These are phyloP conservation scores for Scarus forsteni DNA, from an alignment of 2,797 vertebrate species.

Conservation along the genomic window DNA sequence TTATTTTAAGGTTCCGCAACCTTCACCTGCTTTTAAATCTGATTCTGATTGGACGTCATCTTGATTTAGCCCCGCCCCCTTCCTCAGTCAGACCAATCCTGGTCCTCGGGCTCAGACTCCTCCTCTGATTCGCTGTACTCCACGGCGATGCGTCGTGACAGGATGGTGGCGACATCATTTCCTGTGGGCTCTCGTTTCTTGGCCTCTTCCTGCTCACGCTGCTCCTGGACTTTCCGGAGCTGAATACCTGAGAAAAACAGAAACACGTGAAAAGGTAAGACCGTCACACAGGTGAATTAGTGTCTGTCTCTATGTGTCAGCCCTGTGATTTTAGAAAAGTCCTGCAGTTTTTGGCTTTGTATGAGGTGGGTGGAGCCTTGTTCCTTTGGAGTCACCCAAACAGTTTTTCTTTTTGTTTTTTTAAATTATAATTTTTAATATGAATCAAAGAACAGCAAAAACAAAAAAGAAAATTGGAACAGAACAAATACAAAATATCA, in stretches of 20 bases:
- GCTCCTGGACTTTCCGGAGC: constrained; percentile 91
- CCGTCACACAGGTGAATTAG: no score
- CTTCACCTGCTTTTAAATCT: background rate
- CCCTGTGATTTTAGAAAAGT: no score
- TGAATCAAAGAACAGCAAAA: no score
- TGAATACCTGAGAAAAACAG: constrained; percentile 83
- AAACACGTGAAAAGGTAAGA: constrained; percentile 3
- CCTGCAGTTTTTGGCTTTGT: no score
- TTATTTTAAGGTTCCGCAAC: background rate
- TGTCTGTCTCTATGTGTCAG: no score
- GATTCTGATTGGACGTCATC: background rate
- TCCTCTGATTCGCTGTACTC: constrained; percentile 93
- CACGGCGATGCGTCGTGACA: constrained; percentile 90
- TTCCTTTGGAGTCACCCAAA: background rate
- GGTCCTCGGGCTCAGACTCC: constrained; percentile 90
- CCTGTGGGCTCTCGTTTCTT: constrained; percentile 89
- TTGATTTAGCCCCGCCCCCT: background rate
- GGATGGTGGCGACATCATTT: constrained; percentile 90
- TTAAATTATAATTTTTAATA: no score
- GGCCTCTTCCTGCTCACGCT: constrained; percentile 89
- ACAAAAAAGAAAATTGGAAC: no score
- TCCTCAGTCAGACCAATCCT: constrained; percentile 90
- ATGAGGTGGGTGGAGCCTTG: no score
- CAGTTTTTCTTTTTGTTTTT: background rate
- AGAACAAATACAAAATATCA: no score